These are phyloP conservation scores for Microtus pennsylvanicus DNA, from an alignment of 2,113 vertebrate species.

Conservation along the genomic window DNA sequence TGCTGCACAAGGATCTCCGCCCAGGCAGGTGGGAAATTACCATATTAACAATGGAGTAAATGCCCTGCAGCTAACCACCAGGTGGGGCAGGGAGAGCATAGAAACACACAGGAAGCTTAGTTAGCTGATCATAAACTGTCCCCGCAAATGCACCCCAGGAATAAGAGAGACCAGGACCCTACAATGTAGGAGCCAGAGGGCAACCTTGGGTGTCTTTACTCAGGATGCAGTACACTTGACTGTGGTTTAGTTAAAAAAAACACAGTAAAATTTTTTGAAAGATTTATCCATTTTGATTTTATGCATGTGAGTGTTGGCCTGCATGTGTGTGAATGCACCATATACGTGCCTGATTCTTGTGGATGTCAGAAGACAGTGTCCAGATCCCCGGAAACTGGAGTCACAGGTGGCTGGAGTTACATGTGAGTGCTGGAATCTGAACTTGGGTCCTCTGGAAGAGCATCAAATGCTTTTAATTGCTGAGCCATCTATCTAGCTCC, in stretches of 20 bases:
- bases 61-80: too few relatives aligned
- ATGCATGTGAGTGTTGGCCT: background rate
- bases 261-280: background rate
- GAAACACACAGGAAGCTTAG: too few relatives aligned
- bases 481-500: background rate
- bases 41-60: too few relatives aligned
- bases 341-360: background rate
- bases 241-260: background rate
- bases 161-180: too few relatives aligned
- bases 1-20: too few relatives aligned
- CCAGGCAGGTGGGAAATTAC: too few relatives aligned
- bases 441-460: background rate
- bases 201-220: background rate
- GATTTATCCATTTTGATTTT: background rate
- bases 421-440: background rate
- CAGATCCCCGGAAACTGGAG: background rate
- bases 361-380: background rate
- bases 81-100: too few relatives aligned
- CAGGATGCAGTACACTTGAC: background rate
- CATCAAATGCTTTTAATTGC: background rate
- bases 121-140: too few relatives aligned
- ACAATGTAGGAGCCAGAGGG: background rate
- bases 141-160: too few relatives aligned
- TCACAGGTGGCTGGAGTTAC: background rate
- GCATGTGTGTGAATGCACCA: background rate